Evolutionary conservation across 2,888 invertebrate species (phyloP), one percentile per base, ranked within the genome.

Genomic region (Morpho helenor): DNA sequence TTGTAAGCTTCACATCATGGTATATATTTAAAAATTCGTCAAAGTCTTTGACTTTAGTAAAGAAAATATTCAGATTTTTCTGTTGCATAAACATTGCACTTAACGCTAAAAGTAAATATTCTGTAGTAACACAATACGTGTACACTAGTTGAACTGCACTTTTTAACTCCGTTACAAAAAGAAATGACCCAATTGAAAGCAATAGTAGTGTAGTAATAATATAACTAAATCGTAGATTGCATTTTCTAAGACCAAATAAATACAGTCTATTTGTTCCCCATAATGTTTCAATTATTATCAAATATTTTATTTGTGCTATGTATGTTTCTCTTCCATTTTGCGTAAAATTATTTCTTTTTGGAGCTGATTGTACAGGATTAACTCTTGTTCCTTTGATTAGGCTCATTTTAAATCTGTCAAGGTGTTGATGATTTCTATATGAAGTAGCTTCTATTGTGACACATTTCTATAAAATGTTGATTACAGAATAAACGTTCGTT

Each of bases 21-120:
- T 63, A 65, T 31, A 85, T 77, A 42, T 82, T 79, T n/a, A 85
- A 62, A 3, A 63, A 63, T 9, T 72, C 66, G 61, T 86, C 84
- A 44, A 83, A 79, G 1, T 62, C 64, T 40, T 67, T 67, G 0
- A 85, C 57, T 48, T 79, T 73, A 31, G 68, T 61, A n/a, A 82
- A 74, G 2, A 80, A 71, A 0, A 66, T 70, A 8, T 61, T 49
- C 2, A 79, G 59, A 22, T 70, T 72, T 5, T 64, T 70, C 51
- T 72, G 75, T 9, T 71, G 71, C 0, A 74, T 57, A 2, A 76
- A 59, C 8, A 77, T 50, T 4, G 77, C 69, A 7, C 68, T 66
- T 0, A 72, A 22, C 0, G 77, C 66, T 4, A 84, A 66, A 3
- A 75, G 39, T 0, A 73, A 40, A 50, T 76, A 81, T 63, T 84